Conservation (phyloP, 2,113 vertebrate genomes). For the Porphyrio hochstetteri region DNA sequence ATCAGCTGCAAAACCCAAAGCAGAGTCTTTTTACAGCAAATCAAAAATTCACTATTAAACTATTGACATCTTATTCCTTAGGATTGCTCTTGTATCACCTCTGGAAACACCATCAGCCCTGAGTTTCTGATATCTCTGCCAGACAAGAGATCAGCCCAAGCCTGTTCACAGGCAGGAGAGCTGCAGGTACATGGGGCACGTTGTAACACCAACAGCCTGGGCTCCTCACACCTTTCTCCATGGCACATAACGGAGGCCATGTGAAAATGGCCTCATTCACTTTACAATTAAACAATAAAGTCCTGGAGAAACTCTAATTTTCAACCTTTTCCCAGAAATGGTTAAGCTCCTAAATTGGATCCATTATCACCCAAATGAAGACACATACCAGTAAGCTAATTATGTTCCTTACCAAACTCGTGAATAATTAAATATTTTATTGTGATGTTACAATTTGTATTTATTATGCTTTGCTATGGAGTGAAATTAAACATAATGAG, state of each 20-base stretch:
- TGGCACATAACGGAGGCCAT: neutral
- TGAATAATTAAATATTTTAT: slow-evolving; percentile 82
- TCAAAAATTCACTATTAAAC: neutral
- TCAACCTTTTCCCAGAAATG: slow-evolving; percentile 3
- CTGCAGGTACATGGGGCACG: rapidly evolving
- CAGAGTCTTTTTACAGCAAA: neutral
- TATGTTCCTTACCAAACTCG: slow-evolving; percentile 64
- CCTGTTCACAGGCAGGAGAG: neutral
- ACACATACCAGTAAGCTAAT: slow-evolving; percentile 64
- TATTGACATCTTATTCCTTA: neutral
- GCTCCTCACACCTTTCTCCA: neutral
- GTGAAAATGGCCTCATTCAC: neutral
- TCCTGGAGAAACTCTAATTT: neutral
- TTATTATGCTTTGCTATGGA: slow-evolving; percentile 76
- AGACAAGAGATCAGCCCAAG: neutral
- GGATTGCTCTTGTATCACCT: neutral
- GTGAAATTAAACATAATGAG: slow-evolving; percentile 78
- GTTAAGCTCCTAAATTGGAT: slow-evolving; percentile 38
- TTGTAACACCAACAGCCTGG: neutral
- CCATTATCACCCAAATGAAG: slow-evolving; percentile 68
- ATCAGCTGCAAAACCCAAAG: neutral
- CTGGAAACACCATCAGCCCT: neutral
- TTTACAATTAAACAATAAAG: neutral
- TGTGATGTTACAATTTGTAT: slow-evolving; percentile 76
- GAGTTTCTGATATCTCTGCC: rapidly evolving